Evolutionary conservation across 2,113 vertebrate genomes (phyloP), one percentile per base, ranked within the genome.

Genomic region (Sinosuthora webbiana): DNA sequence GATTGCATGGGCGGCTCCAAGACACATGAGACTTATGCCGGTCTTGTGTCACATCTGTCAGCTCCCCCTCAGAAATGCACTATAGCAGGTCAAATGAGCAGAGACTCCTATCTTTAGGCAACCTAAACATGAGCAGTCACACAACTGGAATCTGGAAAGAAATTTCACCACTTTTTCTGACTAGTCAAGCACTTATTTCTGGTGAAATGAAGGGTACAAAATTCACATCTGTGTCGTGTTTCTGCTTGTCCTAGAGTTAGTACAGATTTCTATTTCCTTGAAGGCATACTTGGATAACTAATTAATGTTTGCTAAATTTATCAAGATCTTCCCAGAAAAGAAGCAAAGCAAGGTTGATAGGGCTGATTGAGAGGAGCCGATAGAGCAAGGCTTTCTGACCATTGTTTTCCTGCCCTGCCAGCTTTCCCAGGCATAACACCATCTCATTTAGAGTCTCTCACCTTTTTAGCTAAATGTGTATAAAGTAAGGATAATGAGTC

Each of bases 341-440:
- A 62, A 45, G 10, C 1, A 74, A 45, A 88, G 24, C 4, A 59
- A 57, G 10, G 50, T 14, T 56, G 27, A 9, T 68, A 16, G 2
- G 3, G 6, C 6, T 57, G 7, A 57, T 30, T 87, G 25, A n/a
- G 49, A 69, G 41, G 8, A 85, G 24, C 6, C 0, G 0, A 42
- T 6, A 6, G 20, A 89, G 16, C 15, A 52, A 83, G 13, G 39
- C 0, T 57, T 87, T 75, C 50, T 74, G 9, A 25, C 37, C 30
- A 4, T 20, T 80, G 16, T 69, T 90, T 85, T 57, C 82, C 53
- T 76, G 7, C 11, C 14, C 18, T 45, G 6, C 8, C 39, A 83
- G 28, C 30, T 82, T 35, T 81, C 27, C 60, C 28, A 65, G 62
- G n/a, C n/a, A 62, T n/a, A 69, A 28, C 21, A 75, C 9, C 49